Evolutionary conservation across 2,888 invertebrate species (phyloP).

Genomic region (Diaphora mendica): DNA sequence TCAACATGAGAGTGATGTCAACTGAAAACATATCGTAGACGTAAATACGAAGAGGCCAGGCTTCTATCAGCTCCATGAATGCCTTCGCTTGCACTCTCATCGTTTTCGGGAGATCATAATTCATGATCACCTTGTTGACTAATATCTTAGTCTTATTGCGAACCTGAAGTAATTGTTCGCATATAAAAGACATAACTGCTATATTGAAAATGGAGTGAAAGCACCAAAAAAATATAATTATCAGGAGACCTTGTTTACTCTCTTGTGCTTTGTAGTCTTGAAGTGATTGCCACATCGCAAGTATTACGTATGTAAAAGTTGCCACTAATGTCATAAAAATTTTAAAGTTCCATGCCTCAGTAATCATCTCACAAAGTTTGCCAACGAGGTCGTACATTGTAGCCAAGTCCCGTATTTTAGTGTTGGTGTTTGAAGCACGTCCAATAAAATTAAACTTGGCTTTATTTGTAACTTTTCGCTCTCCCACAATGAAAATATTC

Average conservation of each 20-base stretch:
- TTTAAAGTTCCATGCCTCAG: background rate
- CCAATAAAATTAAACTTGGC: conserved; percentile 56
- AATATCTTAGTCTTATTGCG: background rate
- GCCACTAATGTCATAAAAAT: background rate
- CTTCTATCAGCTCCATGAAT: conserved; percentile 19
- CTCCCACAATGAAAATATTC: background rate
- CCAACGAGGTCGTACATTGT: background rate
- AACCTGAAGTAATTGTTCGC: background rate
- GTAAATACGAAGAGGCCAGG: conserved; percentile 65
- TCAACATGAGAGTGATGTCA: conserved; percentile 71
- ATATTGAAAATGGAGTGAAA: background rate
- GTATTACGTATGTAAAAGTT: conserved; percentile 63
- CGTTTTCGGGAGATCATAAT: conserved; percentile 59
- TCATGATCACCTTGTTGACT: conserved; percentile 47
- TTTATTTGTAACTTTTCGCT: conserved; percentile 15
- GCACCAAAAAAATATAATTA: conserved; percentile 39
- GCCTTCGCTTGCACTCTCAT: conserved; percentile 19
- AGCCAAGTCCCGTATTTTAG: background rate
- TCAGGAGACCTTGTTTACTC: conserved; percentile 35
- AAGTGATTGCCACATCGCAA: conserved; percentile 66
- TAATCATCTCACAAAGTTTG: background rate
- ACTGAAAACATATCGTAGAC: conserved; percentile 73
- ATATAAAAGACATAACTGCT: conserved; percentile 42
- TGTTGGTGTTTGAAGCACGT: conserved; percentile 32
- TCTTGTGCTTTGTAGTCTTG: conserved; percentile 53